These are phyloP conservation scores for Patella pellucida DNA, from an alignment of 2,888 invertebrate genomes.

Conservation along the genomic window DNA sequence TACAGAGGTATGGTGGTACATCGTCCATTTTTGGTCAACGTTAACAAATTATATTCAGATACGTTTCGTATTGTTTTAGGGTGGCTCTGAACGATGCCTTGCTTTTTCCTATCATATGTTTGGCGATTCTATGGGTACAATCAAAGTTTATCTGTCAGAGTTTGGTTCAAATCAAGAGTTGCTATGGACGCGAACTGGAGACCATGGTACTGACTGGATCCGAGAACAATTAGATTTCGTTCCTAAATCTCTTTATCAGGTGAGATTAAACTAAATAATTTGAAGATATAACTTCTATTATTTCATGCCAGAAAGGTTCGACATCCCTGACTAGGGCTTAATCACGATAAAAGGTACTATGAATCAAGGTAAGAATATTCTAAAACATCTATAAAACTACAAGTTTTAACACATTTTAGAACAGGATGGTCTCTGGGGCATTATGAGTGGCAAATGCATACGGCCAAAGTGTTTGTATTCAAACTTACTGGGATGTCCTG, in stretches of 20 bases:
- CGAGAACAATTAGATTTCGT: constrained; percentile 31
- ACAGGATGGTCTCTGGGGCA: too few relatives aligned
- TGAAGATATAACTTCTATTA: not conserved
- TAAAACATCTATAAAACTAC: too few relatives aligned
- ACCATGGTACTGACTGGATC: constrained; percentile 40
- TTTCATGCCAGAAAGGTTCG: not conserved
- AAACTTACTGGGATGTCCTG: too few relatives aligned
- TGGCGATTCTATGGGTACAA: constrained; percentile 44
- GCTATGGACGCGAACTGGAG: constrained; percentile 35
- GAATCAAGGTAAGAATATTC: too few relatives aligned
- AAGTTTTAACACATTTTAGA: too few relatives aligned
- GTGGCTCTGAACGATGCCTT: constrained; percentile 42
- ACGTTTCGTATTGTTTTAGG: constrained; percentile 26
- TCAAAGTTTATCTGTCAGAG: constrained; percentile 31
- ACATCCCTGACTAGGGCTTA: too few relatives aligned
- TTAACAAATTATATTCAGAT: too few relatives aligned
- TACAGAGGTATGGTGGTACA: too few relatives aligned
- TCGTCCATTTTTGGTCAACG: too few relatives aligned
- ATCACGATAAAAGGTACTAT: too few relatives aligned
- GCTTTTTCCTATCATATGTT: constrained; percentile 53
- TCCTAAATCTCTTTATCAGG: constrained; percentile 31
- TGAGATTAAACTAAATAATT: constrained; percentile 11
- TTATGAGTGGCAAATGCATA: too few relatives aligned
- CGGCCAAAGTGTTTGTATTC: too few relatives aligned
- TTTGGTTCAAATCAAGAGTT: constrained; percentile 25